These are phyloP conservation scores for Lepidurus arcticus DNA, from an alignment of 1,140 invertebrate genomes.

Conservation along the genomic window DNA sequence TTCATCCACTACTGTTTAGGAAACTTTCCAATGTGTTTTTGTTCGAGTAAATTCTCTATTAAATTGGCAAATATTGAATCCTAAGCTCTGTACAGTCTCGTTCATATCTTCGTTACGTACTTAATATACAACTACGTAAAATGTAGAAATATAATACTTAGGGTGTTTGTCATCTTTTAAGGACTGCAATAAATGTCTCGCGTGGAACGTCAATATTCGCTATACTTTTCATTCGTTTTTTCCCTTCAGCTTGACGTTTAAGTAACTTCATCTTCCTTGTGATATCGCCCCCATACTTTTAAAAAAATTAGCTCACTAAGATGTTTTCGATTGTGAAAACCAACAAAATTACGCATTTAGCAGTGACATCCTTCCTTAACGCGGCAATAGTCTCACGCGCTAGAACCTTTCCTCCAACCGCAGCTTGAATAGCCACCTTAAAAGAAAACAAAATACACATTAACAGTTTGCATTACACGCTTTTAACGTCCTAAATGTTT, in stretches of 20 bases:
- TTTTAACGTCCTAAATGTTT: no score
- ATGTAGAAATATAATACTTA: background rate
- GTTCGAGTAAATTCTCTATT: background rate
- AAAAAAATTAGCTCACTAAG: conserved; percentile 42
- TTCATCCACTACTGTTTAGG: background rate
- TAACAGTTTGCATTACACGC: background rate
- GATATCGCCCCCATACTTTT: conserved; percentile 87
- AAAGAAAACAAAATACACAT: background rate
- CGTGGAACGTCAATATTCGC: conserved; percentile 85
- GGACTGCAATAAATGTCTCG: conserved; percentile 88
- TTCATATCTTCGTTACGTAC: background rate
- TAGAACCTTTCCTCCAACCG: conserved; percentile 70
- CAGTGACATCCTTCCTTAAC: conserved; percentile 84
- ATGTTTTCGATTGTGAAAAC: conserved; percentile 26
- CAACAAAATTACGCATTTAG: conserved; percentile 70
- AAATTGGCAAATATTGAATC: background rate
- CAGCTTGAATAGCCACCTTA: conserved; percentile 79
- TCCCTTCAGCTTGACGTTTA: conserved; percentile 82
- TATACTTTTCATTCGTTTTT: conserved; percentile 83
- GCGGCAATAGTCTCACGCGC: conserved; percentile 82
- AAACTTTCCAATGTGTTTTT: background rate
- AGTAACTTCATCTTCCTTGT: conserved; percentile 84
- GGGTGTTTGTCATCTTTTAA: conserved; percentile 61
- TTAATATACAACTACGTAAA: conserved; percentile 7
- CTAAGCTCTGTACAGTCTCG: background rate